A percentile compares a stretch with the other conserved stretches of the same genome.
Evolutionary conservation across 2,888 invertebrate species (phyloP).

Genomic region (Perizoma affinitatum): DNA sequence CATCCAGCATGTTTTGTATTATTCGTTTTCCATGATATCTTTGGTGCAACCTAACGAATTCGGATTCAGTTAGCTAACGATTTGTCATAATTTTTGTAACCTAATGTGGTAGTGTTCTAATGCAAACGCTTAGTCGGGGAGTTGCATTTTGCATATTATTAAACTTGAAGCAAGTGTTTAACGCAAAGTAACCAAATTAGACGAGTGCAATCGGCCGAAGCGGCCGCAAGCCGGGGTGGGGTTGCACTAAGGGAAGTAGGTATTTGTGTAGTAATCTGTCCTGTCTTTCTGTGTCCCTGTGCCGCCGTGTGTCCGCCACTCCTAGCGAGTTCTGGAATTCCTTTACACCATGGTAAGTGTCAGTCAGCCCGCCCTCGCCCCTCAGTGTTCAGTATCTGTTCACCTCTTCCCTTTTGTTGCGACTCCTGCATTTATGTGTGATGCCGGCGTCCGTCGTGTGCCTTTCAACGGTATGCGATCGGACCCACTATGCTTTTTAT

Average conservation of each 20-base stretch:
- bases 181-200: slow-evolving; percentile 83
- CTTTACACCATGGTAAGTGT: slow-evolving; percentile 99
- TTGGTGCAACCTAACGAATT: slow-evolving; percentile 63
- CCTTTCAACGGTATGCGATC: slow-evolving; percentile 73
- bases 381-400: slow-evolving; percentile 84
- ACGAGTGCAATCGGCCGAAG: slow-evolving; percentile 75
- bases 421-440: slow-evolving; percentile 82
- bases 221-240: slow-evolving; percentile 80
- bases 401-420: slow-evolving; percentile 83
- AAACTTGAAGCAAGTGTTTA: slow-evolving; percentile 70
- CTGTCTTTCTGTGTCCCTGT: slow-evolving; percentile 89
- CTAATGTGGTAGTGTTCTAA: slow-evolving; percentile 76
- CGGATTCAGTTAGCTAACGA: slow-evolving; percentile 20
- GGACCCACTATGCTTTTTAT: slow-evolving; percentile 79
- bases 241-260: slow-evolving; percentile 84
- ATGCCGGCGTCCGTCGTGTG: slow-evolving; percentile 77
- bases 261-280: slow-evolving; percentile 86
- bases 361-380: slow-evolving; percentile 86
- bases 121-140: slow-evolving; percentile 78
- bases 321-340: slow-evolving; percentile 99
- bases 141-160: slow-evolving; percentile 55
- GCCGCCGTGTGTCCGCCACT: slow-evolving; percentile 88
- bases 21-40: slow-evolving; percentile 51
- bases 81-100: slow-evolving; percentile 12
- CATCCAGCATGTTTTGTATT: slow-evolving; percentile 66